These are phyloP conservation scores for Parapsyche elsis DNA, from an alignment of 1,140 invertebrate genomes.

Conservation along the genomic window DNA sequence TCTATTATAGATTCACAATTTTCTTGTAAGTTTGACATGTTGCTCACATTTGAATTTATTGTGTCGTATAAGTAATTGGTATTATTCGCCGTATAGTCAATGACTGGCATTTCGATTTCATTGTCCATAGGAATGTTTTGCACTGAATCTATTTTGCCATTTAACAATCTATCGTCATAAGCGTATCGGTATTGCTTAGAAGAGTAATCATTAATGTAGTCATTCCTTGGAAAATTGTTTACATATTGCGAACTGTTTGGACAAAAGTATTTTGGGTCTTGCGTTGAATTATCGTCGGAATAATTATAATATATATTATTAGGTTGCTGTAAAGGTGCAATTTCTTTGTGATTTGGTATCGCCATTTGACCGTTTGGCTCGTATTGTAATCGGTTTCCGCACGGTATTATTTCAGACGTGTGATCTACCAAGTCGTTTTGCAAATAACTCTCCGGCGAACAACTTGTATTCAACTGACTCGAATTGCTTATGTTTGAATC, in stretches of 20 bases:
- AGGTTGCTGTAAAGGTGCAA: constrained; percentile 7
- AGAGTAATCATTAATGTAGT: constrained; percentile 45
- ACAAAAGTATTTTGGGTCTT: constrained; percentile 51
- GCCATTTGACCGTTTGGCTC: constrained; percentile 32
- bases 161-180: constrained; percentile 51
- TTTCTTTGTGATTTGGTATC: constrained; percentile 45
- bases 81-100: constrained; percentile 47
- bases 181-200: constrained; percentile 51
- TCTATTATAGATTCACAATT: constrained; percentile 51
- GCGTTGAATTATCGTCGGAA: constrained; percentile 30
- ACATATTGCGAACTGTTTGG: constrained; percentile 35
- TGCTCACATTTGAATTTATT: constrained; percentile 32
- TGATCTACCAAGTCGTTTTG: constrained; percentile 58
- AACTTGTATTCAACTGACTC: constrained; percentile 52
- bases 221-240: constrained; percentile 43
- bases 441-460: constrained; percentile 63
- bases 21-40: constrained; percentile 9
- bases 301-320: constrained; percentile 48
- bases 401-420: constrained; percentile 34
- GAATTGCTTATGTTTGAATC: constrained; percentile 69
- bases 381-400: constrained; percentile 46
- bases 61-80: constrained; percentile 50
- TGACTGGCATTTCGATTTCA: constrained; percentile 51
- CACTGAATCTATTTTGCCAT: constrained; percentile 44
- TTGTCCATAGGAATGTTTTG: constrained; percentile 51